Conservation (phyloP, 2,888 invertebrate genomes). For the Drosophila aldrichi region DNA sequence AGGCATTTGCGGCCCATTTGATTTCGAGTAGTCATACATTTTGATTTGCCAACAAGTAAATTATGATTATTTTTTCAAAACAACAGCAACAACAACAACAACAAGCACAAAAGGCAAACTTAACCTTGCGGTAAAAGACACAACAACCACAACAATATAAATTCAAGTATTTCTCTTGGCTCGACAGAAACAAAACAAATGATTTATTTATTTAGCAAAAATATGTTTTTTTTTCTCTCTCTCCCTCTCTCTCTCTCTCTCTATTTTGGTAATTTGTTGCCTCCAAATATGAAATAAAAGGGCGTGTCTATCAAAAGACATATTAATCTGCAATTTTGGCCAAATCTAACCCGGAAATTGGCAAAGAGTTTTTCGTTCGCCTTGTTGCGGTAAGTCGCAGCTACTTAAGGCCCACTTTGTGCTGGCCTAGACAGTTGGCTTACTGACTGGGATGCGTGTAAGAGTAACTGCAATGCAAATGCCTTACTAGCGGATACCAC, state of each 20-base stretch:
- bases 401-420: slow-evolving; percentile 30
- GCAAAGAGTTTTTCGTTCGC: slow-evolving; percentile 15
- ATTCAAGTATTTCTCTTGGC: slow-evolving; percentile 36
- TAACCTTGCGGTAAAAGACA: slow-evolving; percentile 76
- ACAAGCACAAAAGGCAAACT: slow-evolving; percentile 36
- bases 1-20: slow-evolving; percentile 68
- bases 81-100: slow-evolving; percentile 24
- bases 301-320: slow-evolving; percentile 69
- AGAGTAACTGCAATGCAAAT: not conserved
- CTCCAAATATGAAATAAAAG: slow-evolving; percentile 58
- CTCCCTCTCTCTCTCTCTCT: not conserved
- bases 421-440: slow-evolving; percentile 22
- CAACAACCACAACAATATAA: slow-evolving; percentile 42
- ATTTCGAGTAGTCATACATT: slow-evolving; percentile 63
- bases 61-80: slow-evolving; percentile 66
- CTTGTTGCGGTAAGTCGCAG: slow-evolving; percentile 67
- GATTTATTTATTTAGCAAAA: slow-evolving; percentile 67
- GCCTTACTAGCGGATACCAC: not conserved
- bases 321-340: slow-evolving; percentile 57
- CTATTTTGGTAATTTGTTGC: slow-evolving; percentile 26
- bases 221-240: slow-evolving; percentile 35
- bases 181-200: slow-evolving; percentile 66
- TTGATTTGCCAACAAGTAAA: slow-evolving; percentile 79
- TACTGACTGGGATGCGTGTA: not conserved
- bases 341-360: slow-evolving; percentile 64